Percentiles rank a stretch among this genome's conserved stretches.
Evolutionary conservation across 2,888 invertebrate genomes (phyloP).

Genomic region (Limnephilus auricula): DNA sequence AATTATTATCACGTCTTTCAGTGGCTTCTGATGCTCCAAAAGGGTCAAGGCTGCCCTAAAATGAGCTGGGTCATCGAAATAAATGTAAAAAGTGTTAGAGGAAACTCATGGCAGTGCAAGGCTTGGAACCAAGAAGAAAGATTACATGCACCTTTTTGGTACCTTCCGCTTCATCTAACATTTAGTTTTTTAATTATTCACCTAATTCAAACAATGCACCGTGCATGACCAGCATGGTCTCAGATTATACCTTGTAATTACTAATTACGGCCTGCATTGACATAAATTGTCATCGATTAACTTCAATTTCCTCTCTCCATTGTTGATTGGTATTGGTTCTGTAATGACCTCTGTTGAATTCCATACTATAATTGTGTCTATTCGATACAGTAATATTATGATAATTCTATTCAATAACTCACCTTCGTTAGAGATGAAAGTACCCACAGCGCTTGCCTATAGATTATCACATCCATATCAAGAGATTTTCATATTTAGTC

Average conservation of each 20-base stretch:
- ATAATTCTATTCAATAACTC: neutral
- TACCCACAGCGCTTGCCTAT: neutral
- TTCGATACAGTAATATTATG: neutral
- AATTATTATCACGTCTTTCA: neutral
- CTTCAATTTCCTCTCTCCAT: slow-evolving; percentile 37
- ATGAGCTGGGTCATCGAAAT: neutral
- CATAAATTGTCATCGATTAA: slow-evolving; percentile 21
- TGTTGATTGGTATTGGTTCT: slow-evolving; percentile 17
- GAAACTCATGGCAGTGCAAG: no score
- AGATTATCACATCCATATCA: neutral
- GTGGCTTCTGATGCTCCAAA: neutral
- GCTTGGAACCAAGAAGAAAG: no score
- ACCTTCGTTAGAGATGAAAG: no score
- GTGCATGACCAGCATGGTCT: neutral
- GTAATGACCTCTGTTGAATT: neutral
- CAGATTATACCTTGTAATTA: neutral
- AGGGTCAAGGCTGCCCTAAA: neutral
- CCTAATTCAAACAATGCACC: neutral
- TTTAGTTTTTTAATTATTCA: neutral
- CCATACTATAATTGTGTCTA: neutral
- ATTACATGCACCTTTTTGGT: no score
- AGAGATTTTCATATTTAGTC: neutral
- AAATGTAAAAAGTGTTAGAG: no score
- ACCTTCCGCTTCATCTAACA: no score
- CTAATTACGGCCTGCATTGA: neutral